A percentile compares a stretch with the other conserved stretches of the same genome.
Evolutionary conservation across 2,113 vertebrate species (phyloP).

Genomic region (Peromyscus californicus): DNA sequence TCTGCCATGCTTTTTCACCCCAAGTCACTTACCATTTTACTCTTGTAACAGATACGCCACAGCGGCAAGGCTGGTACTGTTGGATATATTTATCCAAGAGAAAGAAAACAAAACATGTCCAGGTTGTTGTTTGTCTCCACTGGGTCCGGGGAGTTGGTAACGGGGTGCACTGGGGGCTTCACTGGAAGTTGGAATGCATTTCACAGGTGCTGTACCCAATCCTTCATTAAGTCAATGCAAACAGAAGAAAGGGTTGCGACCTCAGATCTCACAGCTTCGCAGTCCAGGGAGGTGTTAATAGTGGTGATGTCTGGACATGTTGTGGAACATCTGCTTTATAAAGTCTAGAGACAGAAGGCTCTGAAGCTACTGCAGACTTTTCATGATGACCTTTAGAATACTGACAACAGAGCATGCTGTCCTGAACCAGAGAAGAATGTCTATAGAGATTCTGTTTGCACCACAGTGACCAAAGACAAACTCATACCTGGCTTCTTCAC

Average conservation of each 20-base stretch:
- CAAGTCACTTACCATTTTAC: neutral
- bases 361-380: neutral
- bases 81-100: neutral
- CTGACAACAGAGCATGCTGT: neutral
- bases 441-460: neutral
- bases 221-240: constrained; percentile 14
- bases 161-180: too few relatives aligned
- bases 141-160: neutral
- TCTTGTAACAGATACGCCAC: neutral
- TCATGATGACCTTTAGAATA: neutral
- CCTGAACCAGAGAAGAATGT: neutral
- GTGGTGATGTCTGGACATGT: neutral
- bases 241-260: neutral
- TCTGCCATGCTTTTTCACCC: constrained; percentile 4
- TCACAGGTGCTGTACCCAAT: neutral
- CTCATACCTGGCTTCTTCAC: neutral
- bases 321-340: neutral
- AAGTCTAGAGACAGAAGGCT: neutral
- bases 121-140: neutral
- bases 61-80: neutral
- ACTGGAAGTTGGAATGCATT: neutral
- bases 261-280: neutral
- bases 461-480: neutral
- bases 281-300: neutral
- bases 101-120: neutral